Conservation (phyloP, 2,797 vertebrate genomes). For the Myripristis jacobus region DNA sequence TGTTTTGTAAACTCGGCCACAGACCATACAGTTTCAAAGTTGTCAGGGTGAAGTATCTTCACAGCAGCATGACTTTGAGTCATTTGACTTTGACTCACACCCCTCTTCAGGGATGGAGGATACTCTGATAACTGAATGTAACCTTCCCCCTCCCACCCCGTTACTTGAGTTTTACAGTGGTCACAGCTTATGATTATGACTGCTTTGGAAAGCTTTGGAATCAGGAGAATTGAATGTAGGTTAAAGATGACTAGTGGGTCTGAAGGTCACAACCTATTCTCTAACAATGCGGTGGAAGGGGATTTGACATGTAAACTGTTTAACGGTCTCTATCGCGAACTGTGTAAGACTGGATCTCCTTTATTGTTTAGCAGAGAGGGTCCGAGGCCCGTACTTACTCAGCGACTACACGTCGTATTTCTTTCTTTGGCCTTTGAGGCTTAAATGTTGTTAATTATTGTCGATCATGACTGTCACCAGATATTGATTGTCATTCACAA, state of each 20-base stretch:
- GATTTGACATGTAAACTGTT: background rate
- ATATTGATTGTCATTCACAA: background rate
- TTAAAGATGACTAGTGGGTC: background rate
- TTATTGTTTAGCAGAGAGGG: background rate
- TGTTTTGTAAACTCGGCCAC: no score
- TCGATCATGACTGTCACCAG: background rate
- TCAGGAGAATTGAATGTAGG: background rate
- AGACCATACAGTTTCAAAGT: no score
- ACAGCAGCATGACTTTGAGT: no score
- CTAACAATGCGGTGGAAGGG: no score
- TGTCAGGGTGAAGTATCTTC: no score
- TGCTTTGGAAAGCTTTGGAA: slow-evolving; percentile 2
- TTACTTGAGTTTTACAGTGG: no score
- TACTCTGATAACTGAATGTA: no score
- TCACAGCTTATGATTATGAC: background rate
- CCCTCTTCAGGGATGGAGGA: no score
- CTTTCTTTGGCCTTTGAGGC: slow-evolving; percentile 22
- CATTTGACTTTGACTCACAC: no score
- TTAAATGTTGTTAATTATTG: background rate
- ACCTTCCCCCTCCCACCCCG: no score
- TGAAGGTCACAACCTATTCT: background rate
- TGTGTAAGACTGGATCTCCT: background rate
- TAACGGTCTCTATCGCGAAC: background rate
- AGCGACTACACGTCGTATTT: slow-evolving; percentile 8
- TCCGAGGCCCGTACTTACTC: background rate